Conservation (phyloP, 2,888 invertebrate genomes). For the Pediacus dermestoides region DNA sequence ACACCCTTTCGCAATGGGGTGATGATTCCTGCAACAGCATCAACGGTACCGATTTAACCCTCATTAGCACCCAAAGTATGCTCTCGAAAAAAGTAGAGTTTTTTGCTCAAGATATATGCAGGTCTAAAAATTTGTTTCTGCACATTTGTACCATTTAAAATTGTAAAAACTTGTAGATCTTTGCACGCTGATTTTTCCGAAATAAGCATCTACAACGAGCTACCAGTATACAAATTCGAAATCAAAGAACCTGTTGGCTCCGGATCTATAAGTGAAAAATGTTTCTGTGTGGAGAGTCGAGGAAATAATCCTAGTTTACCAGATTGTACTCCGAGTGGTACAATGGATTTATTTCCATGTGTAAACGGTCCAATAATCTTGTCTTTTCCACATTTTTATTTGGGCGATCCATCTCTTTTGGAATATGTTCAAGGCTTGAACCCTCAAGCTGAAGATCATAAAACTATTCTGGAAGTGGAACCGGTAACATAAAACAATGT, state of each 20-base stretch:
- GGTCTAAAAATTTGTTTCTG: no score
- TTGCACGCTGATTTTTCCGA: not conserved
- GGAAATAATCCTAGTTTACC: no score
- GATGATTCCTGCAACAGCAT: not conserved
- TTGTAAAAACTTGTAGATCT: conserved; percentile 6
- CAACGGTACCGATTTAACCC: conserved; percentile 4
- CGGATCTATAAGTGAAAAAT: not conserved
- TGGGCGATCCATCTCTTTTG: not conserved
- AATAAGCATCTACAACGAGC: not conserved
- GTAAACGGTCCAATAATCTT: not conserved
- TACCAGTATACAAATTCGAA: not conserved
- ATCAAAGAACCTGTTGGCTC: not conserved
- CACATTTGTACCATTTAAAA: no score
- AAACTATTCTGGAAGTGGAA: conserved; percentile 11
- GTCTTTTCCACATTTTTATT: not conserved
- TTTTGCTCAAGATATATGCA: not conserved
- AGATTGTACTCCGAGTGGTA: conserved; percentile 1
- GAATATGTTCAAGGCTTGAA: not conserved
- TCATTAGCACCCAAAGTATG: not conserved
- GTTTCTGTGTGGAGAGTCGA: no score
- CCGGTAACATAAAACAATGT: conserved; percentile 11
- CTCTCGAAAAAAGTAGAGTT: not conserved
- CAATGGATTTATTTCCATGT: not conserved
- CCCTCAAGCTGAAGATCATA: not conserved
- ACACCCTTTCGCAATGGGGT: not conserved